Conservation (phyloP, 2,797 vertebrate species). For the Tiaroga cobitis region DNA sequence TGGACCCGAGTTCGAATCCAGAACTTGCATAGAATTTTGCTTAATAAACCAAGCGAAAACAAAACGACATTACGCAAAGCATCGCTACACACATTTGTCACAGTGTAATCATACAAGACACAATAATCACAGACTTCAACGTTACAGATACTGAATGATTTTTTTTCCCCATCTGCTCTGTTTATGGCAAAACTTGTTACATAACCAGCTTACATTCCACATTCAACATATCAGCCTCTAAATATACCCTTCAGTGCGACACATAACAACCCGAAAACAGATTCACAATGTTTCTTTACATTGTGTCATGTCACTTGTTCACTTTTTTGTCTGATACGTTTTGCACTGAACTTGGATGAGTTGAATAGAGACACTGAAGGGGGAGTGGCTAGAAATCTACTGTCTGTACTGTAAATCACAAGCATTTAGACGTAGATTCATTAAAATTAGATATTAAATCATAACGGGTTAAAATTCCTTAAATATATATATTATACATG, state of each 20-base stretch:
- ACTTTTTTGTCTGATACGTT: constrained; percentile 48
- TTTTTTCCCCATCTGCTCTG: constrained; percentile 67
- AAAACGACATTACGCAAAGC: background rate
- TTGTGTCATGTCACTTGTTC: background rate
- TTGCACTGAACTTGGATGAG: constrained; percentile 84
- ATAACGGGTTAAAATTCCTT: background rate
- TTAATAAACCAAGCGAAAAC: background rate
- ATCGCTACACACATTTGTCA: background rate
- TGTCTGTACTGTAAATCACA: constrained; percentile 91
- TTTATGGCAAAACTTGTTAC: constrained; percentile 97
- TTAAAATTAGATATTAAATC: background rate
- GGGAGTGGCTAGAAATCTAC: constrained; percentile 84
- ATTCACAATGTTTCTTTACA: background rate
- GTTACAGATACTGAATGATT: constrained; percentile 63
- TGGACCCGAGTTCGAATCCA: background rate
- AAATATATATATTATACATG: background rate
- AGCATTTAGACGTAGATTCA: constrained; percentile 66
- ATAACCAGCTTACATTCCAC: constrained; percentile 96
- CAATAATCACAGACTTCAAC: background rate
- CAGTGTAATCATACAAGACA: background rate
- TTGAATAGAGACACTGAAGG: constrained; percentile 80
- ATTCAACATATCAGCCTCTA: constrained; percentile 90
- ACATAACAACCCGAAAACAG: constrained; percentile 51
- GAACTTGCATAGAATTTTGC: background rate
- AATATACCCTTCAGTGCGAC: constrained; percentile 80